These are phyloP conservation scores for Conus betulinus DNA, from an alignment of 1,140 invertebrate species.

Conservation along the genomic window DNA sequence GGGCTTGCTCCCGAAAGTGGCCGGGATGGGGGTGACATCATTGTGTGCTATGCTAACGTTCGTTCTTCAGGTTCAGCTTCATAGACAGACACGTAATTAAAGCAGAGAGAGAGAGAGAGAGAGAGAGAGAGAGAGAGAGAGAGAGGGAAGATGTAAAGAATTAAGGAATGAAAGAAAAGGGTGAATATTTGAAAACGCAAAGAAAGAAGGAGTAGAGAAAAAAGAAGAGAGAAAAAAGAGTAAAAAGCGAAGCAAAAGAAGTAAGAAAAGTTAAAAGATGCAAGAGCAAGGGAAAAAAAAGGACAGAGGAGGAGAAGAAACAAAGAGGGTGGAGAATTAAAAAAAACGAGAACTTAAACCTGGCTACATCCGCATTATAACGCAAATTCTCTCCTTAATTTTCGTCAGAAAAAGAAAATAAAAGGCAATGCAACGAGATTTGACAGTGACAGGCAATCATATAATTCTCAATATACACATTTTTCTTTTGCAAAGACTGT, in stretches of 20 bases:
- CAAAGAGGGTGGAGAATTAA: neutral
- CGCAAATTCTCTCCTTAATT: neutral
- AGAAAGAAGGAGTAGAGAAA: no score
- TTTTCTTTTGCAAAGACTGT: neutral
- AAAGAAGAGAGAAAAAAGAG: neutral
- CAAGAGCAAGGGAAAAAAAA: neutral
- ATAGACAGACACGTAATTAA: no score
- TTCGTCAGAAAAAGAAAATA: neutral
- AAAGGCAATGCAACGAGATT: neutral
- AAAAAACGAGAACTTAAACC: neutral
- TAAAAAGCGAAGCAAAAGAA: neutral
- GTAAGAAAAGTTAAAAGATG: neutral
- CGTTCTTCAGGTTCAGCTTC: no score
- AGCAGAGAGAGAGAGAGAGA: no score
- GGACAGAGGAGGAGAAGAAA: neutral
- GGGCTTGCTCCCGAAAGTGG: no score
- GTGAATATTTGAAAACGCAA: no score
- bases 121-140: no score
- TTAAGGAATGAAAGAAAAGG: neutral
- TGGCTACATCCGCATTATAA: no score
- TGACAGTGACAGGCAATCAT: neutral
- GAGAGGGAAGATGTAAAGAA: neutral
- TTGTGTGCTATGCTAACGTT: no score
- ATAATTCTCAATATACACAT: neutral
- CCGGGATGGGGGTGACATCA: no score